Conservation (phyloP, 2,888 invertebrate genomes). For the Petrolisthes cinctipes region DNA sequence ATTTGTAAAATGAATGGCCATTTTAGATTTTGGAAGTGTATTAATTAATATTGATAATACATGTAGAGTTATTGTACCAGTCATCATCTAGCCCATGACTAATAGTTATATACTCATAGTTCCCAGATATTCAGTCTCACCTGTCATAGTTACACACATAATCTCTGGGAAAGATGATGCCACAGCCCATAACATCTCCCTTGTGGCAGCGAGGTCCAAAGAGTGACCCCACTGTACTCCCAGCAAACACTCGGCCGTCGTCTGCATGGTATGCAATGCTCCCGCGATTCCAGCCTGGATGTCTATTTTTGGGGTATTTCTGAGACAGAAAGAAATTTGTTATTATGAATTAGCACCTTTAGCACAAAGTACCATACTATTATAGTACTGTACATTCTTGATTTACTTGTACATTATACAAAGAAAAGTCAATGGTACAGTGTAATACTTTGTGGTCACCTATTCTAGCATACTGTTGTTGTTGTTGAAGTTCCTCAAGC, state of each 20-base stretch:
- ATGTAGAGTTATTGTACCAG: not conserved
- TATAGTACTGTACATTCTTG: not conserved
- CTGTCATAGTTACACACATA: constrained; percentile 66
- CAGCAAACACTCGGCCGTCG: constrained; percentile 74
- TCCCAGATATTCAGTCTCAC: constrained; percentile 16
- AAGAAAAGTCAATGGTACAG: no score
- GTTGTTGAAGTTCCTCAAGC: no score
- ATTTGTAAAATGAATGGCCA: not conserved
- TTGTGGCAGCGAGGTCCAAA: constrained; percentile 73
- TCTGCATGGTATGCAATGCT: constrained; percentile 75
- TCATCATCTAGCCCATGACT: no score
- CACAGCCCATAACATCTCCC: constrained; percentile 74
- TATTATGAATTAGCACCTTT: not conserved
- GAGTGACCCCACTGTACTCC: constrained; percentile 72
- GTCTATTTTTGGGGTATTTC: constrained; percentile 73
- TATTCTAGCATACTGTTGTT: no score
- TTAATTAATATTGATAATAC: not conserved
- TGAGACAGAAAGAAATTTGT: not conserved
- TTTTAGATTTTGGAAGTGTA: not conserved
- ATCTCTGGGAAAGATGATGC: constrained; percentile 72
- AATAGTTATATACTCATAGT: no score
- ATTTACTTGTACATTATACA: no score
- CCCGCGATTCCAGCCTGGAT: constrained; percentile 75
- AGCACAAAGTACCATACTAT: not conserved
- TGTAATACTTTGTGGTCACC: no score